phyloP scores from a whole-genome alignment of 2,888 invertebrate species.

The Latrodectus elegans region DNA sequence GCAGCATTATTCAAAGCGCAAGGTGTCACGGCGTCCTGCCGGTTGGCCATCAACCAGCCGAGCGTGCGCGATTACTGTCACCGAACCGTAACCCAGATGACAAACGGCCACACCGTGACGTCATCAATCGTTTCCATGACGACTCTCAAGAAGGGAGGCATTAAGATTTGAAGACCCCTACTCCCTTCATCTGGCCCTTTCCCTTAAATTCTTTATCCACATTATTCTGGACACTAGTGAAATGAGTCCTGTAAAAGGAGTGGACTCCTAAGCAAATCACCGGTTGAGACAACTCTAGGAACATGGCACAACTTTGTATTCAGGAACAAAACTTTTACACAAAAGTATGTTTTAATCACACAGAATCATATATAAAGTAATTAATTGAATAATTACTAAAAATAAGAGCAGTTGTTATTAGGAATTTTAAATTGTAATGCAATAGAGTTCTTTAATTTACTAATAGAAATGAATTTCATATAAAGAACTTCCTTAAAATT shows the following conservation, averaged over 20 bases:
- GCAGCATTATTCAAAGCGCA: conserved; percentile 67
- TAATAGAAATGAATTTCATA: too few relatives aligned
- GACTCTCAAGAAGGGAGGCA: conserved; percentile 62
- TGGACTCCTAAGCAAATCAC: too few relatives aligned
- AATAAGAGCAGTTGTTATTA: too few relatives aligned
- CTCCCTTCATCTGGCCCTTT: conserved; percentile 39
- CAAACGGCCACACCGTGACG: conserved; percentile 67
- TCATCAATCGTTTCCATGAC: conserved; percentile 69
- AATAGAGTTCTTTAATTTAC: too few relatives aligned
- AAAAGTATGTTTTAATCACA: too few relatives aligned
- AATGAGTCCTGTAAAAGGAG: conserved; percentile 4
- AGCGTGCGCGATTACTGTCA: conserved; percentile 68
- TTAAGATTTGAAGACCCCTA: conserved; percentile 46
- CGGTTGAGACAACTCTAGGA: too few relatives aligned
- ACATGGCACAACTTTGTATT: too few relatives aligned
- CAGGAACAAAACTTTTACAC: too few relatives aligned
- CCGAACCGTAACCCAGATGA: conserved; percentile 66
- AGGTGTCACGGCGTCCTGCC: conserved; percentile 67
- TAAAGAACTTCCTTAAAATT: too few relatives aligned
- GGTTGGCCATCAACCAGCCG: conserved; percentile 65
- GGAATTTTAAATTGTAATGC: too few relatives aligned
- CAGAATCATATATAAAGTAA: too few relatives aligned
- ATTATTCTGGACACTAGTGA: conserved; percentile 30
- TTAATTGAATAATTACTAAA: too few relatives aligned
- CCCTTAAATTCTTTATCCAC: conserved; percentile 62